These are phyloP conservation scores for Enteromius radiatus DNA, from an alignment of 2,797 vertebrate genomes.

Conservation along the genomic window DNA sequence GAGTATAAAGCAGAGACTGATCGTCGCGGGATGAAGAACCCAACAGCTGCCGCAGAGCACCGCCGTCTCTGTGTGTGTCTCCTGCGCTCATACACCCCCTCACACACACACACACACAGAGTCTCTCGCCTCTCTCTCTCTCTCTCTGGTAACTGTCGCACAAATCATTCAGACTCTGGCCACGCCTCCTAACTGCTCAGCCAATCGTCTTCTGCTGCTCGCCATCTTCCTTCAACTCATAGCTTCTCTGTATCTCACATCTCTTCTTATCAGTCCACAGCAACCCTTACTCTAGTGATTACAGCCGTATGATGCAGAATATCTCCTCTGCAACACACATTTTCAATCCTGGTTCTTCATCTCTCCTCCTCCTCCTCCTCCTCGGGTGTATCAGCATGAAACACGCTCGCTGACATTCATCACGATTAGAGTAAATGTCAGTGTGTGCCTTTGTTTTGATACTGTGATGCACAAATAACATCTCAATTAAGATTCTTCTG, in stretches of 20 bases:
- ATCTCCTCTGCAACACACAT: slow-evolving; percentile 19
- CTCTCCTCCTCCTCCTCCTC: background rate
- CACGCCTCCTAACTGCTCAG: slow-evolving; percentile 67
- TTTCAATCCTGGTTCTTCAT: background rate
- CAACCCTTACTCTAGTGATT: slow-evolving; percentile 8
- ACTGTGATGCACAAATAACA: slow-evolving; percentile 5
- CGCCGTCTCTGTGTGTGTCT: slow-evolving; percentile 61
- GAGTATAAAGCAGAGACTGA: slow-evolving; percentile 43
- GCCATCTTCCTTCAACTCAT: slow-evolving; percentile 61
- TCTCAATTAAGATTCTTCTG: background rate
- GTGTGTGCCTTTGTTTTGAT: slow-evolving; percentile 10
- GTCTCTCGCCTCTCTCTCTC: slow-evolving; percentile 53
- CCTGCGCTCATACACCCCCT: slow-evolving; percentile 53
- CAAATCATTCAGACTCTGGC: slow-evolving; percentile 73
- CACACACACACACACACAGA: slow-evolving; percentile 55
- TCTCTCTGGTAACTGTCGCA: slow-evolving; percentile 66
- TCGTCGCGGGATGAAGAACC: slow-evolving; percentile 72
- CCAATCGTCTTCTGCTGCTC: slow-evolving; percentile 69
- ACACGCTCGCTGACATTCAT: slow-evolving; percentile 6
- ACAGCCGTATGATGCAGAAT: slow-evolving; percentile 40
- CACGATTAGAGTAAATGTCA: slow-evolving; percentile 11
- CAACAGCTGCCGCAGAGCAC: slow-evolving; percentile 72
- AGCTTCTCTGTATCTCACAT: slow-evolving; percentile 24
- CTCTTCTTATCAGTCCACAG: slow-evolving; percentile 13
- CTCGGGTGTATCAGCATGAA: background rate